phyloP scores from a whole-genome alignment of 1,140 invertebrate genomes.

The Vollenhovia emeryi region DNA sequence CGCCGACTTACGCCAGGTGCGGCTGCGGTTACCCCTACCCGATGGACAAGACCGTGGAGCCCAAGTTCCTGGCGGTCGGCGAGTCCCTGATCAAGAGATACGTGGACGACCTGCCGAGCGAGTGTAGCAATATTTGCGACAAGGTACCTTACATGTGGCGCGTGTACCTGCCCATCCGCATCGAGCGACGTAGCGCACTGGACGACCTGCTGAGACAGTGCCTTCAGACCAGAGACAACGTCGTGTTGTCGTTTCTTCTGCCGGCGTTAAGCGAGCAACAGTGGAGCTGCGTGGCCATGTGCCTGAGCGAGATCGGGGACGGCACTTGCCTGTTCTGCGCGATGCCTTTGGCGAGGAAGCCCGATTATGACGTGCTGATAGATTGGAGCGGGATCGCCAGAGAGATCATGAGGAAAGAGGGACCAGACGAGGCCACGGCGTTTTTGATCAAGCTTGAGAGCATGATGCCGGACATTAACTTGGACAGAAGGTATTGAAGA shows the following conservation, averaged over 20 bases:
- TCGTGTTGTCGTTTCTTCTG: constrained; percentile 75
- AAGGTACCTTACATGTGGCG: constrained; percentile 87
- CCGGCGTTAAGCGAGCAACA: constrained; percentile 71
- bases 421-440: constrained; percentile 74
- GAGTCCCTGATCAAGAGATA: constrained; percentile 75
- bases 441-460: constrained; percentile 77
- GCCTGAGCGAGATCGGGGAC: constrained; percentile 71
- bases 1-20: constrained; percentile 68
- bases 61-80: constrained; percentile 78
- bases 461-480: constrained; percentile 71
- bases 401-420: constrained; percentile 78
- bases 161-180: constrained; percentile 75
- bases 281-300: constrained; percentile 73
- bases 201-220: constrained; percentile 72
- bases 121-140: constrained; percentile 83
- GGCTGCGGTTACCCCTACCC: constrained; percentile 76
- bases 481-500: constrained; percentile 77
- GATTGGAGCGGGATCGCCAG: constrained; percentile 78
- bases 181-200: constrained; percentile 55
- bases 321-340: constrained; percentile 79
- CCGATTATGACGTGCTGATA: constrained; percentile 65
- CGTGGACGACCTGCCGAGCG: constrained; percentile 50
- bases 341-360: constrained; percentile 52
- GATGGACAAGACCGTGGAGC: constrained; percentile 65
- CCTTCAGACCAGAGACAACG: constrained; percentile 78